Evolutionary conservation across 1,140 invertebrate species (phyloP).

Genomic region (Agrypnia vestita): DNA sequence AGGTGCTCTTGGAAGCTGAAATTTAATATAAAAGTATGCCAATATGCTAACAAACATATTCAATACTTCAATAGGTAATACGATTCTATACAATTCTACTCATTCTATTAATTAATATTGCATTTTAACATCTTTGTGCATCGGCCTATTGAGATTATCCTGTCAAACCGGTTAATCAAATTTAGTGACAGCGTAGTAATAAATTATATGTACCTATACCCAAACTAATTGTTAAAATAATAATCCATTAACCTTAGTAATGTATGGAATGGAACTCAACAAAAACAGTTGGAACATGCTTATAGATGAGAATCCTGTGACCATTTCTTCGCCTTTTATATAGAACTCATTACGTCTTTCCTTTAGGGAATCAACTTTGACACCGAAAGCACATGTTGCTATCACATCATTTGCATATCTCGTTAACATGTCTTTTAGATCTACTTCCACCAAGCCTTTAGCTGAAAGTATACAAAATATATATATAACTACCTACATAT

Average conservation of each 20-base stretch:
- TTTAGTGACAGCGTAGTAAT: too few relatives aligned
- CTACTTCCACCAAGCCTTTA: conserved; percentile 40
- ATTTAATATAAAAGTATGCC: background rate
- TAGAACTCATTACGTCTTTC: conserved; percentile 64
- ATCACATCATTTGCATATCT: conserved; percentile 69
- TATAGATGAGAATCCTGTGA: background rate
- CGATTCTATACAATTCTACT: too few relatives aligned
- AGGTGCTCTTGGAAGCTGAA: background rate
- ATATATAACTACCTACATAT: too few relatives aligned
- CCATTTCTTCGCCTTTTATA: background rate
- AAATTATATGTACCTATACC: too few relatives aligned
- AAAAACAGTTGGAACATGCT: background rate
- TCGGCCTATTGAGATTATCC: too few relatives aligned
- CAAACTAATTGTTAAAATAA: too few relatives aligned
- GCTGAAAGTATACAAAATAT: conserved; percentile 5
- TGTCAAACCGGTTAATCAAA: too few relatives aligned
- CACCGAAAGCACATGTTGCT: conserved; percentile 65
- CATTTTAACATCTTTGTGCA: too few relatives aligned
- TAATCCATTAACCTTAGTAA: too few relatives aligned
- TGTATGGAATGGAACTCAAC: background rate
- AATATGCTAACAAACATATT: too few relatives aligned
- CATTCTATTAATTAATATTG: too few relatives aligned
- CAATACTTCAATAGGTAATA: too few relatives aligned
- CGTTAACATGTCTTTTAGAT: conserved; percentile 66
- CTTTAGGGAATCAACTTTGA: conserved; percentile 62